phyloP scores from a whole-genome alignment of 2,888 invertebrate species.

The Azorinus chamasolen region DNA sequence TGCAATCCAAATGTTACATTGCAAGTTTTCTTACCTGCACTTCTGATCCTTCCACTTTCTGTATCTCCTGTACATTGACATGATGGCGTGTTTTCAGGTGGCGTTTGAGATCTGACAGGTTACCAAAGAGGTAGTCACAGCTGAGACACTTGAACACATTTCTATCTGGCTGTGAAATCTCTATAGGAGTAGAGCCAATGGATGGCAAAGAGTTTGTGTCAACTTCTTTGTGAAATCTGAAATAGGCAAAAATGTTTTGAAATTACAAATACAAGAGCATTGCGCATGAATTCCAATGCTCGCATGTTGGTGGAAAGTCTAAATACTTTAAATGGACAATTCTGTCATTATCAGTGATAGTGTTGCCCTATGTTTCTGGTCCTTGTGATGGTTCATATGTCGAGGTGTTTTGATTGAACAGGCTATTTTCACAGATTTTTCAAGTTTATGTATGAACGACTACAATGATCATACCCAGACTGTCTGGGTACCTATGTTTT shows the following conservation, averaged over 20 bases:
- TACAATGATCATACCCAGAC: too few species aligned
- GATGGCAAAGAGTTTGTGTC: constrained; percentile 25
- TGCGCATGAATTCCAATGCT: too few species aligned
- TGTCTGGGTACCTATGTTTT: too few species aligned
- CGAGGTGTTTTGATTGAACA: too few species aligned
- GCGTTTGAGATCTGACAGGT: constrained; percentile 84
- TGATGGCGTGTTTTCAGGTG: constrained; percentile 83
- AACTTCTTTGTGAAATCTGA: constrained; percentile 55
- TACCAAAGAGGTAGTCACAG: constrained; percentile 86
- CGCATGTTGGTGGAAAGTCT: too few species aligned
- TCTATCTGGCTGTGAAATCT: constrained; percentile 42
- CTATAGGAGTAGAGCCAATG: constrained; percentile 38
- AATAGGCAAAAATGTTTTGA: not conserved
- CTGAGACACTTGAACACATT: constrained; percentile 83
- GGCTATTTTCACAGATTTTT: too few species aligned
- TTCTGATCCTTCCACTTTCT: constrained; percentile 23
- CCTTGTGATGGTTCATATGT: too few species aligned
- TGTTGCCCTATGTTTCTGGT: too few species aligned
- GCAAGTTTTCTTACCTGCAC: constrained; percentile 22
- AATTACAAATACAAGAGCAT: not conserved
- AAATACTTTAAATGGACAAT: too few species aligned
- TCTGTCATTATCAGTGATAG: too few species aligned
- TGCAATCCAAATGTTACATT: too few species aligned
- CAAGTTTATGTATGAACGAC: too few species aligned
- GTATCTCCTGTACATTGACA: constrained; percentile 79